Evolutionary conservation across 2,797 vertebrate genomes (phyloP), one percentile per base, ranked within the genome.

Genomic region (Eulemur albifrons): DNA sequence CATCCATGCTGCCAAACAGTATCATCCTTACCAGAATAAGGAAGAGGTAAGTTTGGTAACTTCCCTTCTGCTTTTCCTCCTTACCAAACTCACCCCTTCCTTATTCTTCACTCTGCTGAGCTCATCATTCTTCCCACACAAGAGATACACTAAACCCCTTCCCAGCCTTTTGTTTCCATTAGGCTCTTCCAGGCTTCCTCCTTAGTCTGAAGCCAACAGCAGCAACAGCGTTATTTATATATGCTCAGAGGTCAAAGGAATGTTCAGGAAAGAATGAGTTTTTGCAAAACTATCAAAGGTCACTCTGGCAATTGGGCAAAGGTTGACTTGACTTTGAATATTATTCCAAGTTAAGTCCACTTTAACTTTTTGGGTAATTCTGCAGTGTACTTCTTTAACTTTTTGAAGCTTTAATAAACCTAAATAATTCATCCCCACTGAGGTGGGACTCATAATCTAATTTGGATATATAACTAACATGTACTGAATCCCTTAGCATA

Each of bases 241-340:
- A 25, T 90, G 38, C 61, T 80, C 45, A 85, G 30, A 77, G 17
- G 0, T 73, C 70, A 40, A 35, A 73, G n/a, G 25, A 70, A 69
- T 43, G 40, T 88, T 85, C 35, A 91, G 75, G 20, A 76, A 93
- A 89, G n/a, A 83, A 35, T 23, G 40, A 91, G 38, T 54, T 30
- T 93, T 88, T 69, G 17, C 0, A 84, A 67, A 83, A 35, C 32
- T 67, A 54, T 50, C 70, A 40, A 83, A 54, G 3, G 17, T 75
- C 73, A 43, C 15, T 54, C n/a, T 92, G 40, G 63, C 45, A 86
- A 38, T 86, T 84, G 25, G 11, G 27, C 30, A 61, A 80, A 88
- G 30, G 15, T 76, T 67, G 87, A 88, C 17, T 75, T 96, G 65
- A 93, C n/a, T 92, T 69, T 70, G 43, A 94, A 48, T 93, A 72